Conservation (phyloP, 2,888 invertebrate genomes). For the Siphlonurus alternatus region DNA sequence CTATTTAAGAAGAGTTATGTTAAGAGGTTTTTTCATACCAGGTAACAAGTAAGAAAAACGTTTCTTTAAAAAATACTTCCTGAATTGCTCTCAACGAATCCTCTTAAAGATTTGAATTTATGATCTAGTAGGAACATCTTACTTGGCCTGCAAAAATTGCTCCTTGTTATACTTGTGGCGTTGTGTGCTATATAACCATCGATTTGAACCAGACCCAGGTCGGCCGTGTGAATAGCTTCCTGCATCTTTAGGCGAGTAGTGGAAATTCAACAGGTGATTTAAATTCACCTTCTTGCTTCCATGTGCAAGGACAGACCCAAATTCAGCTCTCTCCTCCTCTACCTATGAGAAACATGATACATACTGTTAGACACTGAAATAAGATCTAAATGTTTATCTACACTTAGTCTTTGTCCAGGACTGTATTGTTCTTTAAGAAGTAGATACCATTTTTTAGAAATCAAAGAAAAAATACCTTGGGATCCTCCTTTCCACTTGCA, state of each 20-base stretch:
- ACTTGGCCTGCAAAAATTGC: slow-evolving; percentile 89
- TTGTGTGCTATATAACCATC: slow-evolving; percentile 26
- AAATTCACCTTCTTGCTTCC: slow-evolving; percentile 84
- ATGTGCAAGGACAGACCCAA: slow-evolving; percentile 65
- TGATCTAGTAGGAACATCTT: slow-evolving; percentile 22
- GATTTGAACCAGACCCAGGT: slow-evolving; percentile 15
- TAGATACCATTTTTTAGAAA: neutral
- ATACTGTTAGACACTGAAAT: neutral
- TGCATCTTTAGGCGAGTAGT: slow-evolving; percentile 47
- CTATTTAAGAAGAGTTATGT: too few species aligned
- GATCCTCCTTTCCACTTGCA: slow-evolving; percentile 48
- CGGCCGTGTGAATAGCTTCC: slow-evolving; percentile 16
- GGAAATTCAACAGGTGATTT: slow-evolving; percentile 88
- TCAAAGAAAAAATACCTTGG: slow-evolving; percentile 32
- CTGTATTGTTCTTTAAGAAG: neutral
- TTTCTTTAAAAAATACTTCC: too few species aligned
- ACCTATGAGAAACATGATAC: slow-evolving; percentile 27
- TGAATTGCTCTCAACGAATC: too few species aligned
- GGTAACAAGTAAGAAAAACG: too few species aligned
- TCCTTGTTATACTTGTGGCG: slow-evolving; percentile 78
- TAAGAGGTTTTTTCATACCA: too few species aligned
- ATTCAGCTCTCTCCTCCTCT: slow-evolving; percentile 42
- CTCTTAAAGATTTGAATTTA: too few species aligned
- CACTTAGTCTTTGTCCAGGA: neutral
- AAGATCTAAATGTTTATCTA: neutral